phyloP scores from a whole-genome alignment of 2,113 vertebrate genomes.

The Cricetomys ansorgei region DNA sequence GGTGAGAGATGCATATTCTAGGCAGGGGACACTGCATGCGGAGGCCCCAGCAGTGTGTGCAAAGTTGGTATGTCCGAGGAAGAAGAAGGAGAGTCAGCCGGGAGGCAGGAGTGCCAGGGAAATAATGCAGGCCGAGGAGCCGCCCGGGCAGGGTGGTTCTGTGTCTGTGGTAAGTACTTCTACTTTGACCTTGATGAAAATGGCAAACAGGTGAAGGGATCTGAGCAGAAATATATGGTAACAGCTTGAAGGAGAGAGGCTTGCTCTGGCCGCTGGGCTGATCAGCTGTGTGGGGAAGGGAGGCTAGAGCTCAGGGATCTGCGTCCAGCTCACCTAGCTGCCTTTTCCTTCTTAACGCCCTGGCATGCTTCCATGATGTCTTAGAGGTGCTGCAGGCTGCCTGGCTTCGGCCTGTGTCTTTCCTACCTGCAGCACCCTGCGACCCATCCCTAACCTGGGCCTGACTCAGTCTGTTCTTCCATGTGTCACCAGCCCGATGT shows the following conservation, averaged over 20 bases:
- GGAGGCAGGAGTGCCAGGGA: background rate
- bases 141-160: background rate
- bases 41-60: background rate
- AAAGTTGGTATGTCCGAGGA: rapidly evolving
- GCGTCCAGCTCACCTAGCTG: background rate
- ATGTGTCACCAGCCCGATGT: background rate
- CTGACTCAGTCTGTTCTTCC: background rate
- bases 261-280: background rate
- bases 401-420: background rate
- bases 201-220: background rate
- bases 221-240: background rate
- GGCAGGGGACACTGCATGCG: background rate
- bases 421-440: background rate
- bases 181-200: background rate
- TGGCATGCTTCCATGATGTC: background rate
- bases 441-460: background rate
- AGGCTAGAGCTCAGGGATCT: background rate
- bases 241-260: background rate
- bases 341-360: background rate
- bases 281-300: background rate
- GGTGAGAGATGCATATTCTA: background rate
- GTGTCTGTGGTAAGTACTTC: background rate
- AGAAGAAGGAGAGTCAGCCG: background rate
- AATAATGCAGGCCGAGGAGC: background rate
- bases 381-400: background rate